These are phyloP conservation scores for Clarias platycephalus DNA, from an alignment of 2,797 vertebrate genomes.

Conservation along the genomic window DNA sequence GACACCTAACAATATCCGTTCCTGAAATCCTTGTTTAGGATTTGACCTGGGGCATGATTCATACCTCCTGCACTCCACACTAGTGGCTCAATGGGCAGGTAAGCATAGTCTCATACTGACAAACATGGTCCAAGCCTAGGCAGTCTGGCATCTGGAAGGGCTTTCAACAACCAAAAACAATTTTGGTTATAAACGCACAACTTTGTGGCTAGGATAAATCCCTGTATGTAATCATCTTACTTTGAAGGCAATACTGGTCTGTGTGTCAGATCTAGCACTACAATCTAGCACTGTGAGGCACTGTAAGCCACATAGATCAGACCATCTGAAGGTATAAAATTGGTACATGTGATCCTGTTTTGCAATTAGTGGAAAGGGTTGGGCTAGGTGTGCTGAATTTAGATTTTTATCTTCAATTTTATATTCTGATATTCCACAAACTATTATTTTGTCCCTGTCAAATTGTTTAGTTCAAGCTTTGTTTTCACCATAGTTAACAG, in stretches of 20 bases:
- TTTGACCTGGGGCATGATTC: neutral
- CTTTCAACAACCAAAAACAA: neutral
- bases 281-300: neutral
- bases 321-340: neutral
- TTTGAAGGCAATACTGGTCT: neutral
- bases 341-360: too few species aligned
- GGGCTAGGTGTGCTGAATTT: too few species aligned
- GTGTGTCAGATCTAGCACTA: neutral
- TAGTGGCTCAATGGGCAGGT: neutral
- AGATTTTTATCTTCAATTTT: too few species aligned
- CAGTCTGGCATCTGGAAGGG: neutral
- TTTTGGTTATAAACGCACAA: neutral
- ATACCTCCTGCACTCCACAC: neutral
- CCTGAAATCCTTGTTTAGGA: neutral
- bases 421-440: neutral
- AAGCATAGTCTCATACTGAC: neutral
- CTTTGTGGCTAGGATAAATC: neutral
- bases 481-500: neutral
- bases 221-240: neutral
- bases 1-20: constrained; percentile 8
- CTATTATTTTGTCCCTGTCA: neutral
- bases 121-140: neutral
- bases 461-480: neutral
- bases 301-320: neutral
- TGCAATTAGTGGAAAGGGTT: too few species aligned